phyloP scores from a whole-genome alignment of 1,140 invertebrate genomes.

The Chironomus tepperi region DNA sequence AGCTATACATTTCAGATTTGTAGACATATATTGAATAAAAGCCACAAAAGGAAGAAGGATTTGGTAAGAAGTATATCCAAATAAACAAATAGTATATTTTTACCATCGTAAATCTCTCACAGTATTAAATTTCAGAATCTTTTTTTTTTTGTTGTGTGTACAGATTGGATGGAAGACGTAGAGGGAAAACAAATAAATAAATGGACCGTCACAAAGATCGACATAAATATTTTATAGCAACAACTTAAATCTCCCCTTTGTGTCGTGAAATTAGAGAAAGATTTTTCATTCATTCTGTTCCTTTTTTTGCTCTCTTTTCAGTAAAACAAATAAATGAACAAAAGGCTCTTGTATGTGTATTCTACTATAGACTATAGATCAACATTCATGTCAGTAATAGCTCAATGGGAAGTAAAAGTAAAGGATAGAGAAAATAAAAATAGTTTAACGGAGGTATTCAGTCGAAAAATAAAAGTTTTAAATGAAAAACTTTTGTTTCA shows the following conservation, averaged over 20 bases:
- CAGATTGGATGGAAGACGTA: not conserved
- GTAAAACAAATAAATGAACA: constrained; percentile 15
- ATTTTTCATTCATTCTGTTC: not conserved
- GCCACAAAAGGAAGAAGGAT: too few relatives aligned
- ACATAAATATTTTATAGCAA: constrained; percentile 22
- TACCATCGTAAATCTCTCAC: not conserved
- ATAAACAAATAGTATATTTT: not conserved
- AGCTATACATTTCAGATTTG: too few relatives aligned
- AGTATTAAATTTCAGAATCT: constrained; percentile 2
- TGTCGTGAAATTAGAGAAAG: constrained; percentile 16
- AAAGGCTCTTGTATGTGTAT: not conserved
- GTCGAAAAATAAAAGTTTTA: not conserved
- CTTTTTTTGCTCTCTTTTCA: constrained; percentile 3
- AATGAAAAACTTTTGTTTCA: not conserved
- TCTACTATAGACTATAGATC: too few relatives aligned
- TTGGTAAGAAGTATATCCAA: too few relatives aligned
- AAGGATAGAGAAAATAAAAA: not conserved
- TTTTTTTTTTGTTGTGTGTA: not conserved
- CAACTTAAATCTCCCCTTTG: not conserved
- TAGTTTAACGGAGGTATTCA: not conserved
- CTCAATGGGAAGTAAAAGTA: not conserved
- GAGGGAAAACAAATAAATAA: constrained; percentile 22
- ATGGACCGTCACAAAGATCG: constrained; percentile 18
- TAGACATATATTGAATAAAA: too few relatives aligned
- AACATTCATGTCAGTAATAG: not conserved